These are phyloP conservation scores for Metacarcinus magister DNA, from an alignment of 2,888 invertebrate genomes.

Conservation along the genomic window DNA sequence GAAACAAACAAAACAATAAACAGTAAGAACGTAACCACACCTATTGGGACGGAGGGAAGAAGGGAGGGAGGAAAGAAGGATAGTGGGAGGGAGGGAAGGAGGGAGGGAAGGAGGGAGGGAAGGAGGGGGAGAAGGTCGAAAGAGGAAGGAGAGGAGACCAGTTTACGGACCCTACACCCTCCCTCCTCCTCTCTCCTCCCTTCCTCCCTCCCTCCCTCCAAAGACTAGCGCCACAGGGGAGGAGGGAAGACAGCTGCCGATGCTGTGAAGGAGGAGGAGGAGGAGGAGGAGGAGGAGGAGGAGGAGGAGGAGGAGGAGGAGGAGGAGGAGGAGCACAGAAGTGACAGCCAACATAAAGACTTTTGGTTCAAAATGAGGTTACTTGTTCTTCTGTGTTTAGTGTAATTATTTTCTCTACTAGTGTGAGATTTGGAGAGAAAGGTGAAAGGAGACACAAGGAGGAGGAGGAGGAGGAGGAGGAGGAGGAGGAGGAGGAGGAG, in stretches of 20 bases:
- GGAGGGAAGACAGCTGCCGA: slow-evolving; percentile 12
- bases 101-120: not conserved
- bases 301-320: slow-evolving; percentile 26
- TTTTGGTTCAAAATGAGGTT: not conserved
- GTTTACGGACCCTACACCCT: not conserved
- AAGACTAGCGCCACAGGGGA: not conserved
- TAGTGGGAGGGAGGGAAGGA: not conserved
- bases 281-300: not conserved
- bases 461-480: no score
- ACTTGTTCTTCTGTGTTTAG: not conserved
- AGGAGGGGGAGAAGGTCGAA: not conserved
- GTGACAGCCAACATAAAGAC: not conserved
- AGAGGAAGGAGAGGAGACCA: not conserved
- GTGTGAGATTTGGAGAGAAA: not conserved
- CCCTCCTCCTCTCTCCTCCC: not conserved
- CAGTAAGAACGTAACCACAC: not conserved
- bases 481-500: no score
- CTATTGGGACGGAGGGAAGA: not conserved
- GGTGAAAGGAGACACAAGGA: no score
- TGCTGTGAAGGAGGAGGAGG: not conserved
- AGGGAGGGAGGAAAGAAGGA: not conserved
- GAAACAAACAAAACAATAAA: not conserved
- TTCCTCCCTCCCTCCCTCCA: not conserved
- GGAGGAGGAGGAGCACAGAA: slow-evolving; percentile 14
- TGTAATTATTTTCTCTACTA: not conserved